Evolutionary conservation across 2,113 vertebrate species (phyloP).

Genomic region (Etheostoma spectabile): DNA sequence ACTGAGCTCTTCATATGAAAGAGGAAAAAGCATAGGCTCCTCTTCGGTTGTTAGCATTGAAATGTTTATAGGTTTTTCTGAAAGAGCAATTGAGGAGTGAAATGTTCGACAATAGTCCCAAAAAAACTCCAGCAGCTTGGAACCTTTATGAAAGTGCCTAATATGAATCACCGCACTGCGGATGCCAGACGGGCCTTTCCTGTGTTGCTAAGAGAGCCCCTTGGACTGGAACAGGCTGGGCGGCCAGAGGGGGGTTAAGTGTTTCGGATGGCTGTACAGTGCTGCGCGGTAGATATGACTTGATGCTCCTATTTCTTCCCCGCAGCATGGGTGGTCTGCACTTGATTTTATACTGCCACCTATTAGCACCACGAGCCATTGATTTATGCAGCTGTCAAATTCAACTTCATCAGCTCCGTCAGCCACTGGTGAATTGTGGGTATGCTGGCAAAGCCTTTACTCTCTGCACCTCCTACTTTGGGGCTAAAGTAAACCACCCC

Average conservation of each 20-base stretch:
- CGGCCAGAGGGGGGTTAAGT: conserved; percentile 63
- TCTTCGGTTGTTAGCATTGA: conserved; percentile 72
- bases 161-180: conserved; percentile 84
- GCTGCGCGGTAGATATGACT: conserved; percentile 80
- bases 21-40: conserved; percentile 62
- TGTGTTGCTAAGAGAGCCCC: conserved; percentile 84
- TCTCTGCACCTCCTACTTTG: conserved; percentile 66
- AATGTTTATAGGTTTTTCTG: conserved; percentile 79
- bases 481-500: conserved; percentile 79
- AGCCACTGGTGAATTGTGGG: conserved; percentile 82
- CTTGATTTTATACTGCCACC: conserved; percentile 83
- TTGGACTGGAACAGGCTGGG: conserved; percentile 61
- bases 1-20: conserved; percentile 55
- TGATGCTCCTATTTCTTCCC: conserved; percentile 78
- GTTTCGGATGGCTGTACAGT: conserved; percentile 77
- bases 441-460: conserved; percentile 69
- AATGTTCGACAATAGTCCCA: conserved; percentile 65
- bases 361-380: conserved; percentile 81
- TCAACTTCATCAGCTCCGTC: conserved; percentile 83
- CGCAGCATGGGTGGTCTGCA: conserved; percentile 83
- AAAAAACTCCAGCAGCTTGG: conserved; percentile 73
- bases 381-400: conserved; percentile 86
- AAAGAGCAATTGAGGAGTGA: conserved; percentile 56
- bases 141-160: conserved; percentile 85
- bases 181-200: conserved; percentile 84